Evolutionary conservation across 30 jellyfish, hydroid and myxozoan species (phyloP).

Genomic region (Cassiopea andromeda): DNA sequence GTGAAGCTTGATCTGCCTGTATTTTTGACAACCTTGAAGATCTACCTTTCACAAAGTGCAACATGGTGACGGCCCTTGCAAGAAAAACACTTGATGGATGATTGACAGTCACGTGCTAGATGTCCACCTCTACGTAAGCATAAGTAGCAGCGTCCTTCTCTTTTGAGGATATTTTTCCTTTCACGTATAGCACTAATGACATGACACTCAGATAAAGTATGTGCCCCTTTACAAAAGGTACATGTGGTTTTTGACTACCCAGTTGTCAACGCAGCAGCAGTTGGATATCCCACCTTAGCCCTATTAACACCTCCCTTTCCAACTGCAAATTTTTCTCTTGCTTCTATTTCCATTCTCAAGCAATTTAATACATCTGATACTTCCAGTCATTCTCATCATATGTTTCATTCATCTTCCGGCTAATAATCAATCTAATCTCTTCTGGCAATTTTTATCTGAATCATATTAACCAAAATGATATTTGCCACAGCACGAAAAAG

Average conservation of each 20-base stretch:
- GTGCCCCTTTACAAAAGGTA: constrained; percentile 36
- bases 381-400: constrained; percentile 39
- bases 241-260: constrained; percentile 10
- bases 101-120: constrained; percentile 25
- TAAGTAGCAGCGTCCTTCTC: constrained; percentile 34
- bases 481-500: neutral
- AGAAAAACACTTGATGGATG: constrained; percentile 35
- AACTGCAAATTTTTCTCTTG: constrained; percentile 21
- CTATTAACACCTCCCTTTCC: constrained; percentile 9
- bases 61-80: constrained; percentile 59
- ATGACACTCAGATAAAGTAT: constrained; percentile 38
- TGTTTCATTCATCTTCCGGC: constrained; percentile 27
- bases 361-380: constrained; percentile 12
- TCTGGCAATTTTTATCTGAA: constrained; percentile 42
- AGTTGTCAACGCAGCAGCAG: constrained; percentile 51
- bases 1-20: neutral
- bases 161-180: constrained; percentile 12
- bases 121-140: constrained; percentile 37
- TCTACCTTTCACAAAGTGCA: constrained; percentile 30
- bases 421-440: constrained; percentile 25
- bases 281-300: constrained; percentile 25
- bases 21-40: neutral
- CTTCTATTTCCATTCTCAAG: constrained; percentile 37
- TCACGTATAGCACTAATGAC: constrained; percentile 38
- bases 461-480: constrained; percentile 23